Conservation (phyloP, 1,140 invertebrate species). For the Neotoxoptera formosana region DNA sequence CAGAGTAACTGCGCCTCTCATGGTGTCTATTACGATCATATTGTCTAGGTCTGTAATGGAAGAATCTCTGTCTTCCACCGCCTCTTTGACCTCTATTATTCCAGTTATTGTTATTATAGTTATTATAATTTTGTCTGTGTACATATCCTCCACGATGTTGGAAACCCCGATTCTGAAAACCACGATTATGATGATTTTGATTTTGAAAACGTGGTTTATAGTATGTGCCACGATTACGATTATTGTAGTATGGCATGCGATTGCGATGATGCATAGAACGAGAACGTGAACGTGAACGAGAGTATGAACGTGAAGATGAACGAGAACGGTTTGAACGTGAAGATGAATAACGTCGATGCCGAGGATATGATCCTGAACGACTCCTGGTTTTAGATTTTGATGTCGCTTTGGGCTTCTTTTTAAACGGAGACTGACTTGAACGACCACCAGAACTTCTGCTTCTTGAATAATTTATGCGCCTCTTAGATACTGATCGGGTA, state of each 20-base stretch:
- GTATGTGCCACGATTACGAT: conserved; percentile 58
- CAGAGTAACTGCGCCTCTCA: conserved; percentile 47
- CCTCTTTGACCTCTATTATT: conserved; percentile 56
- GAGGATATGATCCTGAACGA: conserved; percentile 45
- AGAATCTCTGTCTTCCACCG: conserved; percentile 53
- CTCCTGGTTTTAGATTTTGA: conserved; percentile 48
- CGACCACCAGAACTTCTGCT: conserved; percentile 47
- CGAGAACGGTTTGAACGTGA: conserved; percentile 53
- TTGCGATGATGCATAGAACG: conserved; percentile 51
- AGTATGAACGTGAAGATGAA: conserved; percentile 55
- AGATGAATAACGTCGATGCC: conserved; percentile 53
- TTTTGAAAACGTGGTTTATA: conserved; percentile 59
- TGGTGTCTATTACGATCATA: conserved; percentile 45
- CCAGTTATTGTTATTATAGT: conserved; percentile 58
- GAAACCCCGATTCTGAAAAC: conserved; percentile 54
- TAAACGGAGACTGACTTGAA: conserved; percentile 56
- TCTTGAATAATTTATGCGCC: conserved; percentile 29
- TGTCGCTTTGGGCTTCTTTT: conserved; percentile 47
- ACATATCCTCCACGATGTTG: conserved; percentile 54
- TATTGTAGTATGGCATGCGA: conserved; percentile 35
- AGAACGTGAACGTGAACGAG: conserved; percentile 54
- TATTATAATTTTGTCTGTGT: conserved; percentile 49
- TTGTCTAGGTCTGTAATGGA: conserved; percentile 56
- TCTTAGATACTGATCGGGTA: conserved; percentile 38
- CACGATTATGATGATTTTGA: conserved; percentile 55